Evolutionary conservation across 2,797 vertebrate genomes (phyloP).

Genomic region (Syngnathus rostellatus): DNA sequence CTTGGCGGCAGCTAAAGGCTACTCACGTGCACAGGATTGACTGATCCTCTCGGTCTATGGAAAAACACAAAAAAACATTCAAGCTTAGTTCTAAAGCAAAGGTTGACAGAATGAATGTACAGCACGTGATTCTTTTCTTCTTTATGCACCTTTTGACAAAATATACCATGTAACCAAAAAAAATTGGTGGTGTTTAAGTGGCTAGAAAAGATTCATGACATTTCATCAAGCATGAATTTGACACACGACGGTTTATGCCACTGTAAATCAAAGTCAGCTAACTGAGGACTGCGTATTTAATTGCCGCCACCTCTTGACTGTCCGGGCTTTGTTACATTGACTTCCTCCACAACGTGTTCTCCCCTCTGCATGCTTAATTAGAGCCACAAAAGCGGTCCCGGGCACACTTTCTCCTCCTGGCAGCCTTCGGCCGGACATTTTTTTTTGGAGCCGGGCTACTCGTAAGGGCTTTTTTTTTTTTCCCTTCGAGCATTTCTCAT

Average conservation of each 20-base stretch:
- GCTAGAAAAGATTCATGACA: too few species aligned
- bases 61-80: constrained; percentile 21
- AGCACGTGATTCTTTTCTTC: too few species aligned
- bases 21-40: constrained; percentile 95
- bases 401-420: constrained; percentile 36
- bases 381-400: constrained; percentile 11
- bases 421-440: constrained; percentile 14
- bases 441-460: constrained; percentile 11
- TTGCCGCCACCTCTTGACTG: not conserved
- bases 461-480: constrained; percentile 13
- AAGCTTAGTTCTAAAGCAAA: not conserved
- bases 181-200: too few species aligned
- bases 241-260: not conserved
- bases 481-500: constrained; percentile 30
- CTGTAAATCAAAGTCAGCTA: not conserved
- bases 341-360: not conserved
- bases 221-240: not conserved
- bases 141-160: too few species aligned
- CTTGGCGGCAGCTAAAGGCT: constrained; percentile 7
- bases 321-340: not conserved
- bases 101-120: too few species aligned
- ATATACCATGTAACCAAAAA: too few species aligned
- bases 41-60: constrained; percentile 86
- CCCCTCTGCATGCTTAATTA: not conserved
- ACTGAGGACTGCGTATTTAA: not conserved